Conservation (phyloP, 2,113 vertebrate genomes). For the Tichodroma muraria region DNA sequence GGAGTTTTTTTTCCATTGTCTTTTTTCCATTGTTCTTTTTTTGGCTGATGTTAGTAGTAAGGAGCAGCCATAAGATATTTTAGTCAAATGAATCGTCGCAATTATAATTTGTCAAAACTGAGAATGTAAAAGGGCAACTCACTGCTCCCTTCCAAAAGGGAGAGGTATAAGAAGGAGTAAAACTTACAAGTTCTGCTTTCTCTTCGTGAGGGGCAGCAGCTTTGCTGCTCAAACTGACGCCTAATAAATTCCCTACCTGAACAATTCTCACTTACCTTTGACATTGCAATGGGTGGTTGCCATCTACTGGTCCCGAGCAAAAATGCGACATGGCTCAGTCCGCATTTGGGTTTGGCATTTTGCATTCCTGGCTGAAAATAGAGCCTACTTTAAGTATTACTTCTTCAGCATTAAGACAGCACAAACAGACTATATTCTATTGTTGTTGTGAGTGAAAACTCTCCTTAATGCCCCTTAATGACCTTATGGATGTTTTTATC, state of each 20-base stretch:
- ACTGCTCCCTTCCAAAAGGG: background rate
- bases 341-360: background rate
- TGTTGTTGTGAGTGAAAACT: background rate
- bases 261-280: background rate
- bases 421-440: background rate
- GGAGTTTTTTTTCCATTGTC: background rate
- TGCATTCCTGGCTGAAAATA: background rate
- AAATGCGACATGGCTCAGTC: background rate
- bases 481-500: background rate
- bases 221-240: background rate
- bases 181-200: background rate
- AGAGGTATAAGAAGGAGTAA: background rate
- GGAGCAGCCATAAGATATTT: background rate
- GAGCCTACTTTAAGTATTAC: background rate
- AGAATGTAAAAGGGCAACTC: background rate
- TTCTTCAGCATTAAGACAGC: background rate
- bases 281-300: conserved; percentile 35
- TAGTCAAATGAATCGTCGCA: background rate
- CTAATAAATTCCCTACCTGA: background rate
- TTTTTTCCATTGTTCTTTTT: background rate
- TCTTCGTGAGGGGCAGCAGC: background rate
- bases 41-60: background rate
- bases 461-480: background rate
- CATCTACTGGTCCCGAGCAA: conserved; percentile 53
- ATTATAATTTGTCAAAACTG: background rate